phyloP scores from a whole-genome alignment of 2,888 invertebrate species.

The Eupithecia exiguata region DNA sequence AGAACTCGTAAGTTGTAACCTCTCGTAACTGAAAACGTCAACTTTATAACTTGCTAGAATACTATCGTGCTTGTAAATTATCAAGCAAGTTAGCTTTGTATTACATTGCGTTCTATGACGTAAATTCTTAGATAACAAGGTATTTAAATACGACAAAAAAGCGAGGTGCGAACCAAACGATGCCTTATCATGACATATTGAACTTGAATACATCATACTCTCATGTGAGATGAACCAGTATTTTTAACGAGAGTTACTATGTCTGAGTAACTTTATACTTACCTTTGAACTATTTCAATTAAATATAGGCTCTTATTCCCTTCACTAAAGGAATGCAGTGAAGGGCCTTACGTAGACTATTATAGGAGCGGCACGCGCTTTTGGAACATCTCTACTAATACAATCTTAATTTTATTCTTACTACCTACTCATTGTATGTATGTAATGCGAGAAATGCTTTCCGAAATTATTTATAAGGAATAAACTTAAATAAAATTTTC shows the following conservation, averaged over 20 bases:
- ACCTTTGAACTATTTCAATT: conserved; percentile 6
- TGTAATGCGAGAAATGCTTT: too few relatives aligned
- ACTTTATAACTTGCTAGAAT: not conserved
- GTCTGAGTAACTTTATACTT: not conserved
- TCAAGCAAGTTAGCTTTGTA: not conserved
- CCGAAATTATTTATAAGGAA: too few relatives aligned
- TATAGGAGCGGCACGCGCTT: not conserved
- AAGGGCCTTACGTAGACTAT: not conserved
- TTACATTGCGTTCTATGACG: not conserved
- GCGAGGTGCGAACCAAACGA: not conserved
- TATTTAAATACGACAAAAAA: not conserved
- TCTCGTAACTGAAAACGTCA: not conserved
- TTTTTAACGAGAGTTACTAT: not conserved
- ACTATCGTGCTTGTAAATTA: not conserved
- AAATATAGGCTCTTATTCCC: not conserved
- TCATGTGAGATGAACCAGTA: not conserved
- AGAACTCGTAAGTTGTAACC: not conserved
- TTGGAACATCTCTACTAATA: not conserved
- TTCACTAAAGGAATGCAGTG: conserved; percentile 4
- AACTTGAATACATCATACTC: not conserved
- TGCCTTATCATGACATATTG: not conserved
- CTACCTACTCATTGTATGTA: not conserved
- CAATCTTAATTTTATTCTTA: not conserved
- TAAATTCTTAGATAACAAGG: not conserved
- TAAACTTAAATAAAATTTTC: too few relatives aligned